These are phyloP conservation scores for Linepithema humile DNA, from an alignment of 1,140 invertebrate genomes.

Conservation along the genomic window DNA sequence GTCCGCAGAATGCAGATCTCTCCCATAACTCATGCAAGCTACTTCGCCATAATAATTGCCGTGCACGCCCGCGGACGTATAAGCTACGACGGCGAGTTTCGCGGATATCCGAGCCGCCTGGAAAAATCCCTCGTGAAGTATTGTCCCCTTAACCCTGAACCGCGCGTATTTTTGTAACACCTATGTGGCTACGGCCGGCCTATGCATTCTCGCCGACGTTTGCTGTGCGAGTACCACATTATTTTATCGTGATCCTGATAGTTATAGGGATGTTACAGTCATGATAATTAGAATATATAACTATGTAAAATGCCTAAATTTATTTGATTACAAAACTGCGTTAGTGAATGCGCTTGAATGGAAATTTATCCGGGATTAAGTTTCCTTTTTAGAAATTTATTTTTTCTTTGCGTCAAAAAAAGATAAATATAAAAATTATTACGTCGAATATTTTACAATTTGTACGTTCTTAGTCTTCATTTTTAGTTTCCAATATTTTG, in stretches of 20 bases:
- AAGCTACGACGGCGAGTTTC: conserved; percentile 60
- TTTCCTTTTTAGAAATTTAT: not conserved
- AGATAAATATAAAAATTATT: not conserved
- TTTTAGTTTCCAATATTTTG: not conserved
- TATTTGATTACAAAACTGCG: not conserved
- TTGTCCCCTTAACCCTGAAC: conserved; percentile 57
- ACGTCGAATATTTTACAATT: not conserved
- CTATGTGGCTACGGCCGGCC: not conserved
- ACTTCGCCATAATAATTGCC: conserved; percentile 72
- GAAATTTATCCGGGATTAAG: not conserved
- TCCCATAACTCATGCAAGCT: conserved; percentile 71
- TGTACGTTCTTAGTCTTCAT: too few species aligned
- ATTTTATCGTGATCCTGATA: not conserved
- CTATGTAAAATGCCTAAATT: conserved; percentile 5
- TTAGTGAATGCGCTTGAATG: not conserved
- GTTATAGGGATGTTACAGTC: not conserved
- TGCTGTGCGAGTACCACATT: not conserved
- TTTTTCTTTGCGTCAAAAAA: not conserved
- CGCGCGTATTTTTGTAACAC: conserved; percentile 44
- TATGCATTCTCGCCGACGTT: not conserved
- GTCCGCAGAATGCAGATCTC: conserved; percentile 73
- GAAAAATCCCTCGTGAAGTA: conserved; percentile 60
- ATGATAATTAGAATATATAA: conserved; percentile 15
- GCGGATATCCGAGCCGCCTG: conserved; percentile 59
- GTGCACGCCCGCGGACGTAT: conserved; percentile 62